phyloP scores from a whole-genome alignment of 1,140 invertebrate genomes.

The Melanaphis sacchari region DNA sequence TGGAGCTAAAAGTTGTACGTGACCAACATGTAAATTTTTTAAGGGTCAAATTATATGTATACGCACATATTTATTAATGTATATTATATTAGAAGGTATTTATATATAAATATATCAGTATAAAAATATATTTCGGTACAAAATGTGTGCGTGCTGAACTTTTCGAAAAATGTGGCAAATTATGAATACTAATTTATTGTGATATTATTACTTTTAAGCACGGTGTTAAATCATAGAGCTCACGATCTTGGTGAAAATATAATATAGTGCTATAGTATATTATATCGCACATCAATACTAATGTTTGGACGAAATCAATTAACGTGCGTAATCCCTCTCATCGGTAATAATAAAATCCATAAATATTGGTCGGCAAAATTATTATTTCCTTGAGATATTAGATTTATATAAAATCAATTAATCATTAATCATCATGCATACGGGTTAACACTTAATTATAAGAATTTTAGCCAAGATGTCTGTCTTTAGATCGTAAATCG shows the following conservation, averaged over 20 bases:
- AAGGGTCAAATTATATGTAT: slow-evolving; percentile 42
- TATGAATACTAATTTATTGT: slow-evolving; percentile 51
- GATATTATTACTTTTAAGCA: slow-evolving; percentile 2
- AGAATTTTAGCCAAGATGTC: not conserved
- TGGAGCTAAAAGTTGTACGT: slow-evolving; percentile 55
- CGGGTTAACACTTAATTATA: not conserved
- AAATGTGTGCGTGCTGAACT: slow-evolving; percentile 17
- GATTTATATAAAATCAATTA: not conserved
- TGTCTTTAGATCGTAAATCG: too few relatives aligned
- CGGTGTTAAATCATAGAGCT: not conserved
- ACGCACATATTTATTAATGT: not conserved
- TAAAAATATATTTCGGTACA: slow-evolving; percentile 2
- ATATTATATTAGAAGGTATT: not conserved
- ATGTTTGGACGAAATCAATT: not conserved
- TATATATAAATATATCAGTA: not conserved
- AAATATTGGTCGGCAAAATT: not conserved
- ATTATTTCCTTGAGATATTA: not conserved
- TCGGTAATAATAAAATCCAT: not conserved
- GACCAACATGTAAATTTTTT: slow-evolving; percentile 36
- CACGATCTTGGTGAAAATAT: not conserved
- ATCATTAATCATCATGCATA: not conserved
- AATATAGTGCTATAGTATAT: not conserved
- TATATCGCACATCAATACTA: not conserved
- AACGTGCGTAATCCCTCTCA: not conserved
- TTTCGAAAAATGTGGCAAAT: slow-evolving; percentile 6